These are phyloP conservation scores for Cecidostiba fungosa DNA, from an alignment of 2,888 invertebrate species.

Conservation along the genomic window DNA sequence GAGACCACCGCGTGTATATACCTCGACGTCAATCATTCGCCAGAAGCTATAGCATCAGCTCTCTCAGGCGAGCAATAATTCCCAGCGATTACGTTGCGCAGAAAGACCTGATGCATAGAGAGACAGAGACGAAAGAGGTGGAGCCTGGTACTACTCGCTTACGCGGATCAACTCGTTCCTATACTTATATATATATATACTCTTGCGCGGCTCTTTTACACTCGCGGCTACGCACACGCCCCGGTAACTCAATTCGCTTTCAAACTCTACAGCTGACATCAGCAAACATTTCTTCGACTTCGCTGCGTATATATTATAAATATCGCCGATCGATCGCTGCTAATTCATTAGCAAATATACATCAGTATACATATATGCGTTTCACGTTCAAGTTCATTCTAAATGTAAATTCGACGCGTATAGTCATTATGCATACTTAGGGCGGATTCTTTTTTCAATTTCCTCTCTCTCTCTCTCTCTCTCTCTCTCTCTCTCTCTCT, in stretches of 20 bases:
- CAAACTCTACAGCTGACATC: neutral
- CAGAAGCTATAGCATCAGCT: constrained; percentile 18
- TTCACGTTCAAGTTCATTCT: constrained; percentile 50
- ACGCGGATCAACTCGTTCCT: constrained; percentile 45
- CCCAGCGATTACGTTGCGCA: constrained; percentile 40
- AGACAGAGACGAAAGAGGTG: constrained; percentile 19
- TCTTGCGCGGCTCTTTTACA: neutral
- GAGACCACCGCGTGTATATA: neutral
- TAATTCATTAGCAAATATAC: neutral
- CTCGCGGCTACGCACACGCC: constrained; percentile 26
- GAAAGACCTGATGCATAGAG: constrained; percentile 1
- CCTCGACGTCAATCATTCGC: constrained; percentile 17
- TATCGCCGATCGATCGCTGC: neutral
- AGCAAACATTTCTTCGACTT: constrained; percentile 2
- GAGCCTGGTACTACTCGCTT: constrained; percentile 27
- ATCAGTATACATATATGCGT: neutral
- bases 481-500: too few species aligned
- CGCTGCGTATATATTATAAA: neutral
- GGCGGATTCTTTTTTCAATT: constrained; percentile 33
- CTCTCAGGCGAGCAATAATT: constrained; percentile 30
- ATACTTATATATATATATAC: neutral
- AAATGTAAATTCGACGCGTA: constrained; percentile 40
- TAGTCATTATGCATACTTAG: constrained; percentile 12
- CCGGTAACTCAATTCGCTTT: constrained; percentile 13
- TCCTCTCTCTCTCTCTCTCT: too few species aligned